These are phyloP conservation scores for Caenorhabditis angaria DNA, from an alignment of 2,888 invertebrate genomes.

Conservation along the genomic window DNA sequence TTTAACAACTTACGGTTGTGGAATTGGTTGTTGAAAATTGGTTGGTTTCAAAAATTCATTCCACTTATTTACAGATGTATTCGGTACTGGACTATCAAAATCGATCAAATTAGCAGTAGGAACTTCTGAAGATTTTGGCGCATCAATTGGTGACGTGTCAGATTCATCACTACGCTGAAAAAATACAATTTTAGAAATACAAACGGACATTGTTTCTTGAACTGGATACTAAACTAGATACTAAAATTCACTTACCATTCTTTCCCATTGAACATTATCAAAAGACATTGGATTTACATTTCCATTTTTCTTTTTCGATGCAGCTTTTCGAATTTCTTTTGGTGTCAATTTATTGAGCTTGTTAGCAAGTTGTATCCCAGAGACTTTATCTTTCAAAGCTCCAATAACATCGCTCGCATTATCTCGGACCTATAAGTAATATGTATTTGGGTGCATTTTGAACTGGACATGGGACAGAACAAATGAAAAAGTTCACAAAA, in stretches of 20 bases:
- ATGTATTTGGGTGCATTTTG: no score
- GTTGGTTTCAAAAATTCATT: conserved; percentile 1
- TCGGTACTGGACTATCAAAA: conserved; percentile 26
- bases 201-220: no score
- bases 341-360: conserved; percentile 29
- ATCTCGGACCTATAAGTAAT: conserved; percentile 37
- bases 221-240: no score
- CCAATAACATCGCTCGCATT: conserved; percentile 55
- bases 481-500: no score
- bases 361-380: conserved; percentile 46
- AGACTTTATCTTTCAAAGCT: conserved; percentile 44
- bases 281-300: conserved; percentile 42
- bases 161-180: conserved; percentile 28
- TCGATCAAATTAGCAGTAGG: conserved; percentile 41
- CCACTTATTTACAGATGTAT: background rate
- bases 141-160: conserved; percentile 7
- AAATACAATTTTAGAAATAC: background rate
- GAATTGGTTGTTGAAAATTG: background rate
- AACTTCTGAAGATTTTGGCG: conserved; percentile 9
- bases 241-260: background rate
- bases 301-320: conserved; percentile 19
- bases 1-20: background rate
- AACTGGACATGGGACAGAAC: no score
- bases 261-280: conserved; percentile 56
- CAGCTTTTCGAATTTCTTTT: conserved; percentile 33